Evolutionary conservation across 2,797 vertebrate species (phyloP).

Genomic region (Scolopax bukidnonensis): DNA sequence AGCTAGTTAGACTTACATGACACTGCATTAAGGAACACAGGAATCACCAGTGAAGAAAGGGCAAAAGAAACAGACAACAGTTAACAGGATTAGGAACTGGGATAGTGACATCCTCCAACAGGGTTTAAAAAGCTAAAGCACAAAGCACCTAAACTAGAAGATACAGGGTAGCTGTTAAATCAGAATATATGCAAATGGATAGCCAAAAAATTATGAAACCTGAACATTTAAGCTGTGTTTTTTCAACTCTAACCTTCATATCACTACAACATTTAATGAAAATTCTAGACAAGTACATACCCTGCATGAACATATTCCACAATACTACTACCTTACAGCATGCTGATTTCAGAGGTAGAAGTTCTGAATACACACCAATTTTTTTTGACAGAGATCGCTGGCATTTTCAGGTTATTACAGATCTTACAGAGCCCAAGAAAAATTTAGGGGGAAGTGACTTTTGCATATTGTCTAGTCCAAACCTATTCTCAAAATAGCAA

Average conservation of each 20-base stretch:
- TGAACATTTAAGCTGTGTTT: background rate
- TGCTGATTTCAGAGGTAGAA: background rate
- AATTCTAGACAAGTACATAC: background rate
- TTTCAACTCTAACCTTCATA: background rate
- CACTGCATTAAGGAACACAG: slow-evolving; percentile 96
- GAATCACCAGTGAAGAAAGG: slow-evolving; percentile 88
- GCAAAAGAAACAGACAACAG: slow-evolving; percentile 84
- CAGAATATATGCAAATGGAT: slow-evolving; percentile 66
- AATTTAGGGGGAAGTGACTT: background rate
- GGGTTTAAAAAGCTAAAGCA: slow-evolving; percentile 55
- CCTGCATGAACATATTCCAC: background rate
- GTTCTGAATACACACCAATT: background rate
- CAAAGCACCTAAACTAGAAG: slow-evolving; percentile 71
- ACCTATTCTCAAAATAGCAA: background rate
- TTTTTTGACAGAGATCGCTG: background rate
- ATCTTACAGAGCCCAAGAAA: background rate
- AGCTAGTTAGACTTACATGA: slow-evolving; percentile 97
- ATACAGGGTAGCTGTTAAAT: slow-evolving; percentile 44
- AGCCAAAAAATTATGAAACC: slow-evolving; percentile 22
- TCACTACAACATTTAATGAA: background rate
- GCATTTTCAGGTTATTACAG: background rate
- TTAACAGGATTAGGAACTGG: slow-evolving; percentile 82
- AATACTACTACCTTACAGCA: background rate
- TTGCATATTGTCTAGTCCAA: background rate
- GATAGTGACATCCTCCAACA: slow-evolving; percentile 66